Evolutionary conservation across 2,888 invertebrate species (phyloP).

Genomic region (Dryadula phaetusa): DNA sequence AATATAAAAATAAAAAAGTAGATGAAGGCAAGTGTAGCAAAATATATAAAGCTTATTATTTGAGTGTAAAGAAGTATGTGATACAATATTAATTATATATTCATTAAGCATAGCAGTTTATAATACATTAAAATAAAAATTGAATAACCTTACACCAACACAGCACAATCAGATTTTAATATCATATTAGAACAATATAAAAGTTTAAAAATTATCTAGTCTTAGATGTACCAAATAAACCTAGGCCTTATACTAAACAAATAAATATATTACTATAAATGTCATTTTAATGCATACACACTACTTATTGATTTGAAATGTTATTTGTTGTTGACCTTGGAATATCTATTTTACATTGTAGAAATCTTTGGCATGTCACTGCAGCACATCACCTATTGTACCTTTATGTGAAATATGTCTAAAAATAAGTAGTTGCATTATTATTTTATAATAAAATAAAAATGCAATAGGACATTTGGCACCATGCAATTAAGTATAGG

Average conservation of each 20-base stretch:
- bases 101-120: neutral
- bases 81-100: neutral
- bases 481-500: neutral
- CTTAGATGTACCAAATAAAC: conserved; percentile 30
- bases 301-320: conserved; percentile 4
- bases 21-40: conserved; percentile 9
- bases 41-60: conserved; percentile 16
- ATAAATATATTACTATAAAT: conserved; percentile 32
- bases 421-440: neutral
- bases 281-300: conserved; percentile 21
- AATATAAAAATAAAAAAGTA: neutral
- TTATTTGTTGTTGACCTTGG: neutral
- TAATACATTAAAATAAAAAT: neutral
- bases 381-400: conserved; percentile 32
- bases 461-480: neutral
- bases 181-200: conserved; percentile 3
- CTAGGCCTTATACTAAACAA: conserved; percentile 30
- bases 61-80: neutral
- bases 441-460: neutral
- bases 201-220: conserved; percentile 4
- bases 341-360: conserved; percentile 7
- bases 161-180: neutral
- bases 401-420: neutral
- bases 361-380: conserved; percentile 47
- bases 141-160: conserved; percentile 3